These are phyloP conservation scores for Thyatira batis DNA, from an alignment of 2,888 invertebrate genomes.

Conservation along the genomic window DNA sequence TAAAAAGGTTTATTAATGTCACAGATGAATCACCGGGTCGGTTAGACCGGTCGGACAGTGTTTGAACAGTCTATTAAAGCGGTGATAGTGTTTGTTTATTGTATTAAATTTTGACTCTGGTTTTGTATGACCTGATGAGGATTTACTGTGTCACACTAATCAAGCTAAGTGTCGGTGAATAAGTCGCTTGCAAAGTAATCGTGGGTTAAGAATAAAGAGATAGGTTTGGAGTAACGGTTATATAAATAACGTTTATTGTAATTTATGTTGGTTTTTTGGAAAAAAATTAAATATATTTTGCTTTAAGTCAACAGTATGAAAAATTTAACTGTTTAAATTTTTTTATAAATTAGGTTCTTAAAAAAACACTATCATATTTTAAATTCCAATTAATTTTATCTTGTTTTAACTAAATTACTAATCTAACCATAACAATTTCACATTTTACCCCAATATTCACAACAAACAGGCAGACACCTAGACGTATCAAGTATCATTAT, in stretches of 20 bases:
- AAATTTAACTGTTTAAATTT: no score
- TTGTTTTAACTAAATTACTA: background rate
- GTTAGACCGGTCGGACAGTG: conserved; percentile 65
- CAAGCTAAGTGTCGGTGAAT: conserved; percentile 11
- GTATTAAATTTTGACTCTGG: conserved; percentile 19
- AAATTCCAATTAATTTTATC: no score
- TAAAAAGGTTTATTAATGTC: conserved; percentile 75
- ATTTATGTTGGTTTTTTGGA: no score
- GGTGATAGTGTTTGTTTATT: conserved; percentile 37
- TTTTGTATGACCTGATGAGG: conserved; percentile 24
- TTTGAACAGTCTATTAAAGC: conserved; percentile 40
- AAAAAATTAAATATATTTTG: no score
- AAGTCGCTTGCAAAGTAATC: no score
- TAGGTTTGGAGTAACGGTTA: no score
- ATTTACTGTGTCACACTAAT: conserved; percentile 55
- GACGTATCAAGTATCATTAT: conserved; percentile 76
- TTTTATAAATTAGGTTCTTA: no score
- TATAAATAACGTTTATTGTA: no score
- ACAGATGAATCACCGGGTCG: conserved; percentile 67
- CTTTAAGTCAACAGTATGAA: no score
- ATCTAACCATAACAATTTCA: conserved; percentile 1
- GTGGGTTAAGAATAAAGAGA: no score
- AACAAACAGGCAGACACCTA: conserved; percentile 23
- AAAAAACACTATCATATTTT: no score
- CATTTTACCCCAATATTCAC: conserved; percentile 6